Conservation (phyloP, 2,797 vertebrate genomes). For the Crenichthys baileyi region DNA sequence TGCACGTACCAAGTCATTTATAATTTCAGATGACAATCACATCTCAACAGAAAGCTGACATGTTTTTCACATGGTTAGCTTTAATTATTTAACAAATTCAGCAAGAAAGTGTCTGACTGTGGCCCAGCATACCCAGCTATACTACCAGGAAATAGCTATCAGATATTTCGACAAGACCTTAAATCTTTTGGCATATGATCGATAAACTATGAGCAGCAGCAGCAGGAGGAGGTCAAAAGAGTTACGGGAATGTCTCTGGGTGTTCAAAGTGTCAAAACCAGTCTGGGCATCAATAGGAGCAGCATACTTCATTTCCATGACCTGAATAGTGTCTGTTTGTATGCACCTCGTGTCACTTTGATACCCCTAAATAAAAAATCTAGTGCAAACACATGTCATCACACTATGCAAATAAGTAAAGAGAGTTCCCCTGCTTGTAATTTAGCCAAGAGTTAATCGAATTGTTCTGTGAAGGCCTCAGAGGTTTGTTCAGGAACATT, state of each 20-base stretch:
- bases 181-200: slow-evolving; percentile 21
- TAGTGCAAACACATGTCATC: too few species aligned
- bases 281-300: neutral
- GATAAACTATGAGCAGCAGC: slow-evolving; percentile 8
- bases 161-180: slow-evolving; percentile 19
- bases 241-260: slow-evolving; percentile 1
- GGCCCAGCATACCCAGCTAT: slow-evolving; percentile 9
- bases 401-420: neutral
- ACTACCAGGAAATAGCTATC: neutral
- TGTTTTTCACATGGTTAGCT: slow-evolving; percentile 38
- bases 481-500: neutral
- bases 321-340: neutral
- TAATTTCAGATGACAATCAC: slow-evolving; percentile 31
- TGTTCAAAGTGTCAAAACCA: neutral
- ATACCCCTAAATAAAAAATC: neutral
- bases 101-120: slow-evolving; percentile 33
- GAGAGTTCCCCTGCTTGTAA: neutral
- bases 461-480: neutral
- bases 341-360: neutral
- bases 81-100: slow-evolving; percentile 18
- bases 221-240: neutral
- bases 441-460: neutral
- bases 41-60: slow-evolving; percentile 26
- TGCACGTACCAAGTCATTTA: slow-evolving; percentile 12
- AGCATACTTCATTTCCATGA: neutral